Evolutionary conservation across 2,113 vertebrate species (phyloP).

Genomic region (Pseudopodoces humilis): DNA sequence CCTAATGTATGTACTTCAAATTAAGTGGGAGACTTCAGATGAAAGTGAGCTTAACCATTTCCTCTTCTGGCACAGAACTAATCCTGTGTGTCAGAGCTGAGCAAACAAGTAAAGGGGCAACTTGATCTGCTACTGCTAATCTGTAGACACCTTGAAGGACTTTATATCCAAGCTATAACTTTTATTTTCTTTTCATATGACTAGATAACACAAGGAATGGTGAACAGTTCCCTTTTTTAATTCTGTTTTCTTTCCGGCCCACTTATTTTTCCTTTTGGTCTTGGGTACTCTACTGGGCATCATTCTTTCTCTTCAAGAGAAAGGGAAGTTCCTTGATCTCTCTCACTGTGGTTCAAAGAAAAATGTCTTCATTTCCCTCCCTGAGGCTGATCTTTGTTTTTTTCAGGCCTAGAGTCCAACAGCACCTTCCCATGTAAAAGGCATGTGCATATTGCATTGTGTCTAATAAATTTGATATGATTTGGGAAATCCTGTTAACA

Average conservation of each 20-base stretch:
- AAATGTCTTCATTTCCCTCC: background rate
- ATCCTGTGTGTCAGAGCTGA: background rate
- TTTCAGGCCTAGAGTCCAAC: background rate
- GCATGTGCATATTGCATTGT: fast-evolving
- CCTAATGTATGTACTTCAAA: background rate
- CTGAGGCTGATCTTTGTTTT: background rate
- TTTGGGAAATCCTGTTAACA: background rate
- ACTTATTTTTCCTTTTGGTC: background rate
- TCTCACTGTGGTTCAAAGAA: background rate
- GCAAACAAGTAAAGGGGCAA: background rate
- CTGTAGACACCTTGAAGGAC: background rate
- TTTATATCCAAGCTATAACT: background rate
- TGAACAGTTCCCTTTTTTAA: background rate
- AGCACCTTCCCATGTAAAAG: background rate
- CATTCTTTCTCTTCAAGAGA: background rate
- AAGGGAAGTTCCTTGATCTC: background rate
- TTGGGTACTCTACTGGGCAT: background rate
- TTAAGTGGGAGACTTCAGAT: background rate
- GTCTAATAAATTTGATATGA: background rate
- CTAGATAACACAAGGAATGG: background rate
- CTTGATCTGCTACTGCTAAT: background rate
- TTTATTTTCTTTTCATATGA: background rate
- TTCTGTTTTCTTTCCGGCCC: background rate
- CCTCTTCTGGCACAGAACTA: background rate
- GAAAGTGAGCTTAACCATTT: background rate